Evolutionary conservation across 2,113 vertebrate species (phyloP), one percentile per base, ranked within the genome.

Genomic region (Trematomus loennbergii): DNA sequence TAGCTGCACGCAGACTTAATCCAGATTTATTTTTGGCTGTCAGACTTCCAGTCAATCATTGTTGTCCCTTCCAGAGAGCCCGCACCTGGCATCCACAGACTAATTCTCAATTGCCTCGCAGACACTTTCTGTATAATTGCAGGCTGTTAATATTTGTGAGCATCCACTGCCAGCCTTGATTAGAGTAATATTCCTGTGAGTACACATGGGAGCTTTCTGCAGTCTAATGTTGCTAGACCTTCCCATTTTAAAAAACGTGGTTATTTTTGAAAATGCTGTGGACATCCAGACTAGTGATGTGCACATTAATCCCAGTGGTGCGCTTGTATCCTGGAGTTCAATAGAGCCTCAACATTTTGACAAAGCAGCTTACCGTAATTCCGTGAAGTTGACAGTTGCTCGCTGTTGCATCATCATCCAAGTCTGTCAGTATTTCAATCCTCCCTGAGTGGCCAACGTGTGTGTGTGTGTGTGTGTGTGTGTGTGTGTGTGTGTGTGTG

Each of bases 311-410:
- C 85, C 87, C 81, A 52, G 64, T 1, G 49, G 78, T 76, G 60
- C 25, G 63, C 73, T 67, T 48, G 81, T 73, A 78, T 84, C 81
- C 78, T 53, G n/a, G 74, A 87, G 82, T 87, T 89, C 83, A 90
- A 82, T 68, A 79, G 73, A 91, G 83, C 80, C 84, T 82, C 82
- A 77, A 75, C n/a, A 90, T 86, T 92, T 81, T 83, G 89, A 92
- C 82, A 91, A 93, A 91, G 88, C 88, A 83, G 87, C 90, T 93
- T 93, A 92, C 83, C 86, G 71, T 91, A 93, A 89, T 93, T 86
- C 88, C 80, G 83, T 75, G 85, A 84, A 87, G 89, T 87, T 91
- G 88, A 91, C 89, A 85, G 90, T 94, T 94, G 87, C 93, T 76
- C 79, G 75, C 78, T 75, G 70, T 95, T 95, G 90, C 93, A 91